These are phyloP conservation scores for Trematocara variabile DNA, from an alignment of 2,113 vertebrate species.

Conservation along the genomic window DNA sequence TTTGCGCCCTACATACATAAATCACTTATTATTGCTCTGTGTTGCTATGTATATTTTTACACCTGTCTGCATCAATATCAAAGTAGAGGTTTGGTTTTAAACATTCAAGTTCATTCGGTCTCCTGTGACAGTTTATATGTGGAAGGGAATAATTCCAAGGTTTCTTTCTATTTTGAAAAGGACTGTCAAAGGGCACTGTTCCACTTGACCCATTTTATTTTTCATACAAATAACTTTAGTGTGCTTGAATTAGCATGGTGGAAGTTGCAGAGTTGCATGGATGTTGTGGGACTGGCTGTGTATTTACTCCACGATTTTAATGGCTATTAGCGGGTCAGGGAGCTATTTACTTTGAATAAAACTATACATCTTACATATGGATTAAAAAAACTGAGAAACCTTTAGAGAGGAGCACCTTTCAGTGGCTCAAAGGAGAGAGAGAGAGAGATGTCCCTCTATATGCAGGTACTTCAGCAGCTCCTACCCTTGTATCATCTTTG, in stretches of 20 bases:
- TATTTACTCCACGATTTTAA: not conserved
- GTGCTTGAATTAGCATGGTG: conserved; percentile 10
- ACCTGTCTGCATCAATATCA: conserved; percentile 65
- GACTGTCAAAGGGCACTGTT: conserved; percentile 49
- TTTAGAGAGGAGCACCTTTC: conserved; percentile 20
- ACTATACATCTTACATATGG: not conserved
- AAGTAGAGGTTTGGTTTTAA: conserved; percentile 35
- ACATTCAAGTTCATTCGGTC: conserved; percentile 51
- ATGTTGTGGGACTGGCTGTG: not conserved
- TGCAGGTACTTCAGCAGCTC: conserved; percentile 49
- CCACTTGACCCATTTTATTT: conserved; percentile 63
- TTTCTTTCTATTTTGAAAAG: conserved; percentile 46
- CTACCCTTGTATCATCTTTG: conserved; percentile 53
- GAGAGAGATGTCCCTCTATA: conserved; percentile 18
- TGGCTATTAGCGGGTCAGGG: not conserved
- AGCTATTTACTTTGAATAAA: conserved; percentile 1
- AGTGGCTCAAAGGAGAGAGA: not conserved
- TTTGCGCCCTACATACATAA: conserved; percentile 76
- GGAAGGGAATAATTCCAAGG: conserved; percentile 9
- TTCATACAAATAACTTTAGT: conserved; percentile 40
- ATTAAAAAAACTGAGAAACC: not conserved
- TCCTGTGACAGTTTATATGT: conserved; percentile 44
- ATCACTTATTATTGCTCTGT: conserved; percentile 63
- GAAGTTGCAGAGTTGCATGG: not conserved
- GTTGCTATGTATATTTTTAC: conserved; percentile 73